phyloP scores from a whole-genome alignment of 2,113 vertebrate genomes.

The Castor canadensis region DNA sequence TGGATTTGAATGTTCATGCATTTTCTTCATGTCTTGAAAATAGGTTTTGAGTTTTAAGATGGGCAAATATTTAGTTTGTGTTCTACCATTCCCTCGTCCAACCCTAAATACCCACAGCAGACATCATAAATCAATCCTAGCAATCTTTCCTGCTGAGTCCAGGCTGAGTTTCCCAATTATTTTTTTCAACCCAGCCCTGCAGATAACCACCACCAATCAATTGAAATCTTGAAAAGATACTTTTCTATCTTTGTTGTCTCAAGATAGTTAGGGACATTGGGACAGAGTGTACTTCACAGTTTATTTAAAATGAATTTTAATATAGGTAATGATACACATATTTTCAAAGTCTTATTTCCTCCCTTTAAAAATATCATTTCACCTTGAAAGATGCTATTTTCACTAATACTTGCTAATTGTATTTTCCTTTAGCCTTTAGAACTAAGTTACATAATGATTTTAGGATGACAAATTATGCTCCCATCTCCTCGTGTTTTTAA shows the following conservation, averaged over 20 bases:
- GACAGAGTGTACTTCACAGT: not conserved
- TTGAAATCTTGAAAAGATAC: not conserved
- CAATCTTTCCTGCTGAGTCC: not conserved
- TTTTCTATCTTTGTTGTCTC: not conserved
- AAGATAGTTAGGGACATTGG: not conserved
- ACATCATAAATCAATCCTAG: not conserved
- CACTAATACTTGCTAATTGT: not conserved
- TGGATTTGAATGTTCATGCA: not conserved
- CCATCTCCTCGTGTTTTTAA: conserved; percentile 43
- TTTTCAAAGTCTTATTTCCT: conserved; percentile 18
- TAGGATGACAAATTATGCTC: conserved; percentile 31
- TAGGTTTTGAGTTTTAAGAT: not conserved
- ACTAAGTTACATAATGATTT: not conserved
- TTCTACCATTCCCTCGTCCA: not conserved
- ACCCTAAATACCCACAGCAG: not conserved
- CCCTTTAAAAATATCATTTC: not conserved
- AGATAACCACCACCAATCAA: not conserved
- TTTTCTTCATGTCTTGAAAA: not conserved
- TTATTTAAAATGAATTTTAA: conserved; percentile 25
- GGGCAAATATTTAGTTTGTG: not conserved
- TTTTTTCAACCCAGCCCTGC: not conserved
- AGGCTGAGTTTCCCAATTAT: not conserved
- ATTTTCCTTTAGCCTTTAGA: conserved; percentile 41
- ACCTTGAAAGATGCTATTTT: conserved; percentile 3
- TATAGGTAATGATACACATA: not conserved